phyloP scores from a whole-genome alignment of 2,797 vertebrate species.

The Characodon lateralis region DNA sequence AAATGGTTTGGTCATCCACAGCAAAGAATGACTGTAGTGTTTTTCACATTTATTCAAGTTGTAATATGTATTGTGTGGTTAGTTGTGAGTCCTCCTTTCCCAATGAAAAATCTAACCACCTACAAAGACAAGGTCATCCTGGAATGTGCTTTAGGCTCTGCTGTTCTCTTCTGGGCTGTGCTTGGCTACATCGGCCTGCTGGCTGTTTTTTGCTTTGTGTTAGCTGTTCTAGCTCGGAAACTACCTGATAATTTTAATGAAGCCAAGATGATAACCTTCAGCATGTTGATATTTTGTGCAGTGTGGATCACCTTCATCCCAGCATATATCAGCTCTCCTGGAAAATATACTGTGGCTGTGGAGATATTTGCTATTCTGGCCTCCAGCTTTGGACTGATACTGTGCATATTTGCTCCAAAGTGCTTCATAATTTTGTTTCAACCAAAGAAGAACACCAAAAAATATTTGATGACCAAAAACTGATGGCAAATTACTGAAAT shows the following conservation, averaged over 20 bases:
- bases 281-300: constrained; percentile 34
- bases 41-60: constrained; percentile 29
- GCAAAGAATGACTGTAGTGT: constrained; percentile 70
- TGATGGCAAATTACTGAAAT: not conserved
- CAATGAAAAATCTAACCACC: constrained; percentile 13
- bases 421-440: not conserved
- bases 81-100: constrained; percentile 1
- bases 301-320: constrained; percentile 45
- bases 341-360: not conserved
- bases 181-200: constrained; percentile 65
- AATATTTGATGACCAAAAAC: not conserved
- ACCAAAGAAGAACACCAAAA: not conserved
- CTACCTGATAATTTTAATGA: too few species aligned
- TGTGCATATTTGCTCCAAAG: not conserved
- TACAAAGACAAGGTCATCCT: constrained; percentile 69
- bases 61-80: constrained; percentile 48
- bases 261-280: constrained; percentile 50
- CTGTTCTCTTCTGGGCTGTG: constrained; percentile 66
- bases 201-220: too few species aligned
- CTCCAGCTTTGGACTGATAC: constrained; percentile 5
- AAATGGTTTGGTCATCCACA: constrained; percentile 76
- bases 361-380: constrained; percentile 4
- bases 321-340: constrained; percentile 7
- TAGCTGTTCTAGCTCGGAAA: too few species aligned
- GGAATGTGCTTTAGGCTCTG: constrained; percentile 72